Conservation (phyloP, 2,888 invertebrate genomes). For the Labia minor region DNA sequence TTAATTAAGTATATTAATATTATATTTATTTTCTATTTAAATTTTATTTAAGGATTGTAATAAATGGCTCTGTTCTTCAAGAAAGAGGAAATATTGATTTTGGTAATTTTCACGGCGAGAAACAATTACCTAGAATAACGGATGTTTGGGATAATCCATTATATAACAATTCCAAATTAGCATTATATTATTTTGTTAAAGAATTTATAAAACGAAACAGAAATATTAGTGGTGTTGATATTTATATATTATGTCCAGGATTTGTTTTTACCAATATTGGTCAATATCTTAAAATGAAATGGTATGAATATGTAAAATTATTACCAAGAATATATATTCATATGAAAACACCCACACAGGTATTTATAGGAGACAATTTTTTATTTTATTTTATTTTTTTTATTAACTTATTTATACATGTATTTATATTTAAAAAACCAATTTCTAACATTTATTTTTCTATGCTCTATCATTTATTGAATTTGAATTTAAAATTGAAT, state of each 20-base stretch:
- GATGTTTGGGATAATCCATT: constrained; percentile 43
- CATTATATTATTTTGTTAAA: constrained; percentile 58
- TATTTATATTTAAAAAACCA: too few relatives aligned
- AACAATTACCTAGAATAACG: constrained; percentile 32
- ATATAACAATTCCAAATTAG: constrained; percentile 67
- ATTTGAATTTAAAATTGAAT: too few relatives aligned
- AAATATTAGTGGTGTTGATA: constrained; percentile 47
- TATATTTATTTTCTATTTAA: constrained; percentile 17
- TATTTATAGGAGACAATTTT: constrained; percentile 32
- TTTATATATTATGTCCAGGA: constrained; percentile 64
- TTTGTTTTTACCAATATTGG: constrained; percentile 68
- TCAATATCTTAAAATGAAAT: constrained; percentile 48
- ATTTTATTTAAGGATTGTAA: constrained; percentile 55
- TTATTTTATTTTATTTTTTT: too few relatives aligned
- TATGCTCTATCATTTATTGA: too few relatives aligned
- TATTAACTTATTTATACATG: too few relatives aligned
- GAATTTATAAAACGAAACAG: constrained; percentile 49
- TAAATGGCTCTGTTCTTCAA: constrained; percentile 60
- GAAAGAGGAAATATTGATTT: constrained; percentile 58
- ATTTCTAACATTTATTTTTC: too few relatives aligned
- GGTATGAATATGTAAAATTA: constrained; percentile 62
- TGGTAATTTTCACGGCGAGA: constrained; percentile 51
- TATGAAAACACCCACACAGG: constrained; percentile 62
- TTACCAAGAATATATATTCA: constrained; percentile 58
- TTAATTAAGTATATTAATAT: too few relatives aligned